phyloP scores from a whole-genome alignment of 1,140 invertebrate species.

The Orussus abietinus region DNA sequence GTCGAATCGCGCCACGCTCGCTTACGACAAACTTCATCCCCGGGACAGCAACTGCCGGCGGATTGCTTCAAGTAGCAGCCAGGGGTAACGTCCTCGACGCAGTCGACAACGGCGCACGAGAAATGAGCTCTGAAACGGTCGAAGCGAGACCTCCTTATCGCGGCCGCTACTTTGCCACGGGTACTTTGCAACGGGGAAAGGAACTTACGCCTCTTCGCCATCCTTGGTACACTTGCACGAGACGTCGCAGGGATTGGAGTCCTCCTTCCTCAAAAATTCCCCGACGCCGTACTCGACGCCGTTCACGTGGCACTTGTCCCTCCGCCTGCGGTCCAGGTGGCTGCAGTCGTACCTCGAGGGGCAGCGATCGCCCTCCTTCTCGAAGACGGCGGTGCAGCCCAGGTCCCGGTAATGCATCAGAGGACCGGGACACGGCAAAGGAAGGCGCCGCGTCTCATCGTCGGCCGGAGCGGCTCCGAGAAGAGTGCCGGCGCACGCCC shows the following conservation, averaged over 20 bases:
- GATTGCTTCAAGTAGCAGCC: conserved; percentile 20
- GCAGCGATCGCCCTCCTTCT: conserved; percentile 26
- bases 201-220: no score
- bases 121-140: conserved; percentile 28
- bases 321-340: conserved; percentile 11
- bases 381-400: conserved; percentile 19
- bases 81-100: neutral
- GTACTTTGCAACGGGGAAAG: no score
- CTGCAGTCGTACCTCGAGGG: conserved; percentile 22
- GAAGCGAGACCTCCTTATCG: no score
- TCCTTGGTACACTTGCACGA: no score
- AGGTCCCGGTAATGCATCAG: conserved; percentile 21
- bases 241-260: conserved; percentile 20
- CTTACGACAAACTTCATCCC: conserved; percentile 29
- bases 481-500: no score
- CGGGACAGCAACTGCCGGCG: conserved; percentile 19
- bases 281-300: conserved; percentile 19
- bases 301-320: conserved; percentile 27
- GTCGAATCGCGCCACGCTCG: no score
- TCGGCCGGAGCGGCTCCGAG: no score
- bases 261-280: conserved; percentile 19
- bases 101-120: conserved; percentile 27
- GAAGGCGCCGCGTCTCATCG: no score
- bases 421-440: conserved; percentile 23
- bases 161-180: no score